phyloP scores from a whole-genome alignment of 2,888 invertebrate species.

The Drosophila putrida region DNA sequence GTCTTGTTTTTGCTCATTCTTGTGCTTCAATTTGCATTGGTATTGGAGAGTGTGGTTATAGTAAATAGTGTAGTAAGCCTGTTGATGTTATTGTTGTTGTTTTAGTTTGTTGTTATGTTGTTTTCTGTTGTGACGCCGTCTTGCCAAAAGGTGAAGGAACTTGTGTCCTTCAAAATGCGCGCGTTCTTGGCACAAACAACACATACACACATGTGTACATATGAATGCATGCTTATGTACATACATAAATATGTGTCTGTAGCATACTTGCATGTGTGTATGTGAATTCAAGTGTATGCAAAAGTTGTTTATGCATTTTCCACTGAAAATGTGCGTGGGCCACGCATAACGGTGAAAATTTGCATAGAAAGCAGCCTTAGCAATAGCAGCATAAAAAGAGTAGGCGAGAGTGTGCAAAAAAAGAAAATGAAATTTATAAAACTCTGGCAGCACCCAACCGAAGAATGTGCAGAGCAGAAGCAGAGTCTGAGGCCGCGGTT shows the following conservation, averaged over 20 bases:
- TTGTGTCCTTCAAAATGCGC: conserved; percentile 78
- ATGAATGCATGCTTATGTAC: background rate
- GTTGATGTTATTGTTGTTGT: conserved; percentile 21
- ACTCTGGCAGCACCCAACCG: conserved; percentile 38
- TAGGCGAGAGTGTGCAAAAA: conserved; percentile 40
- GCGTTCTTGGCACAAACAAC: conserved; percentile 53
- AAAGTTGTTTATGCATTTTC: conserved; percentile 39
- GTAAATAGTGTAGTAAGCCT: conserved; percentile 73
- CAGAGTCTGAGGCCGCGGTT: conserved; percentile 6
- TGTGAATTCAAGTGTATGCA: background rate
- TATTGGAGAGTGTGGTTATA: conserved; percentile 51
- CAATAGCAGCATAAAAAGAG: conserved; percentile 14
- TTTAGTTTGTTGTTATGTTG: conserved; percentile 29
- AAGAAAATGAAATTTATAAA: conserved; percentile 7
- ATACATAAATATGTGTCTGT: background rate
- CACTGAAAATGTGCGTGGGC: conserved; percentile 45
- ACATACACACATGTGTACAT: conserved; percentile 1
- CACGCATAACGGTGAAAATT: conserved; percentile 53
- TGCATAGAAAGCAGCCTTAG: conserved; percentile 55
- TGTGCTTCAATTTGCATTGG: conserved; percentile 46
- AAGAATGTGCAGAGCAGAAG: conserved; percentile 28
- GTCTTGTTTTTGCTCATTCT: conserved; percentile 10
- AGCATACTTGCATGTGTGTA: conserved; percentile 21
- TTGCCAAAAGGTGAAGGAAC: conserved; percentile 73
- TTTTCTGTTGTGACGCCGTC: conserved; percentile 53